Evolutionary conservation across 2,888 invertebrate species (phyloP).

Genomic region (Cephus sareptanus): DNA sequence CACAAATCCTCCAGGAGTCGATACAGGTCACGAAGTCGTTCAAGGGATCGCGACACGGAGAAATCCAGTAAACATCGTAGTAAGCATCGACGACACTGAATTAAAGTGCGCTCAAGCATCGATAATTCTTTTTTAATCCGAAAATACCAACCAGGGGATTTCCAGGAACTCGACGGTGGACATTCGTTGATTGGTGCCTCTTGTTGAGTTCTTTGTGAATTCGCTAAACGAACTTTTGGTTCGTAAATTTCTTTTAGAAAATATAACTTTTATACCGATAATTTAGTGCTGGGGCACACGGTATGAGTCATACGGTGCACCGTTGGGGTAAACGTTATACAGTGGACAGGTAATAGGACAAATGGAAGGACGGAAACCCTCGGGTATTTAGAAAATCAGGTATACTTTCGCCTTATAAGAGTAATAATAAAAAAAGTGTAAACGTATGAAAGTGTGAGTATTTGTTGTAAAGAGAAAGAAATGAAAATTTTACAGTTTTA

Average conservation of each 20-base stretch:
- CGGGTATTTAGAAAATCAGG: background rate
- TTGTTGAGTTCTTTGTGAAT: background rate
- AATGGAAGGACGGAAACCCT: background rate
- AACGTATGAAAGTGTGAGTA: background rate
- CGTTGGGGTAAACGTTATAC: background rate
- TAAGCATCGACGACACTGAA: conserved; percentile 57
- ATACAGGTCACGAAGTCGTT: conserved; percentile 61
- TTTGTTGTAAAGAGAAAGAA: background rate
- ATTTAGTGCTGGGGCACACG: background rate
- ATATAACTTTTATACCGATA: background rate
- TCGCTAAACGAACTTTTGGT: background rate
- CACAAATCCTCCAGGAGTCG: conserved; percentile 60
- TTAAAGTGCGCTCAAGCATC: background rate
- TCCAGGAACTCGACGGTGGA: background rate
- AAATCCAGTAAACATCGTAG: conserved; percentile 60
- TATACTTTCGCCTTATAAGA: background rate
- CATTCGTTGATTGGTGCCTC: background rate
- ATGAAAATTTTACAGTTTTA: background rate
- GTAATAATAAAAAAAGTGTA: background rate
- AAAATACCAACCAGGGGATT: background rate
- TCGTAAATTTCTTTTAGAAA: background rate
- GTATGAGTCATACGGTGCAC: background rate
- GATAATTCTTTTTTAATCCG: background rate
- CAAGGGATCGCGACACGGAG: conserved; percentile 60
- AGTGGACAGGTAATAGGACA: background rate